A percentile compares a stretch with the other conserved stretches of the same genome.
Evolutionary conservation across 1,140 invertebrate species (phyloP).

Genomic region (Eueides isabella): DNA sequence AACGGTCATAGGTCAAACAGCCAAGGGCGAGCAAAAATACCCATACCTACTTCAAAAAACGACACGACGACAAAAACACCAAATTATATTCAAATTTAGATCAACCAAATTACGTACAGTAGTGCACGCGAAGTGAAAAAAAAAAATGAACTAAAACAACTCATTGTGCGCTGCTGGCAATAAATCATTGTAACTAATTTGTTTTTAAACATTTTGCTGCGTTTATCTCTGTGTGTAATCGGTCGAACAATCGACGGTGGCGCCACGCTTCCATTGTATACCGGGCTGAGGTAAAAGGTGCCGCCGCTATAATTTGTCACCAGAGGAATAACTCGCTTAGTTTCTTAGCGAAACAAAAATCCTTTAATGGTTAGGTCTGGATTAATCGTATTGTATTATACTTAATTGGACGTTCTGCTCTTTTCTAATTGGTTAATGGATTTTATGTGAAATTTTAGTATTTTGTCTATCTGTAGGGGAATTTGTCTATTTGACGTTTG

Average conservation of each 20-base stretch:
- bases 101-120: conserved; percentile 73
- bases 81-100: conserved; percentile 81
- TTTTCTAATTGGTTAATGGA: conserved; percentile 38
- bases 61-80: conserved; percentile 49
- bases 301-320: conserved; percentile 74
- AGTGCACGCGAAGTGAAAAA: conserved; percentile 63
- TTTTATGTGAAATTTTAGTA: conserved; percentile 19
- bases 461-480: neutral
- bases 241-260: conserved; percentile 64
- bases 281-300: conserved; percentile 49
- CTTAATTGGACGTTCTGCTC: conserved; percentile 55
- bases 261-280: conserved; percentile 57
- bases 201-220: conserved; percentile 78
- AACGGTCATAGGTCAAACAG: conserved; percentile 14
- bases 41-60: conserved; percentile 48
- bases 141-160: neutral
- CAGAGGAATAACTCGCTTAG: conserved; percentile 31
- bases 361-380: conserved; percentile 60
- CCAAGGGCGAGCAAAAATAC: conserved; percentile 33
- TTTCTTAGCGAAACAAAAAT: conserved; percentile 59
- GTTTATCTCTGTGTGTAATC: conserved; percentile 72
- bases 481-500: too few species aligned
- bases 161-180: conserved; percentile 39
- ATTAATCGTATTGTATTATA: conserved; percentile 68
- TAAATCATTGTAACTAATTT: conserved; percentile 81